Base-by-base conservation (phyloP, 2,113 vertebrate species). In the Tympanuchus pallidicinctus region DNA sequence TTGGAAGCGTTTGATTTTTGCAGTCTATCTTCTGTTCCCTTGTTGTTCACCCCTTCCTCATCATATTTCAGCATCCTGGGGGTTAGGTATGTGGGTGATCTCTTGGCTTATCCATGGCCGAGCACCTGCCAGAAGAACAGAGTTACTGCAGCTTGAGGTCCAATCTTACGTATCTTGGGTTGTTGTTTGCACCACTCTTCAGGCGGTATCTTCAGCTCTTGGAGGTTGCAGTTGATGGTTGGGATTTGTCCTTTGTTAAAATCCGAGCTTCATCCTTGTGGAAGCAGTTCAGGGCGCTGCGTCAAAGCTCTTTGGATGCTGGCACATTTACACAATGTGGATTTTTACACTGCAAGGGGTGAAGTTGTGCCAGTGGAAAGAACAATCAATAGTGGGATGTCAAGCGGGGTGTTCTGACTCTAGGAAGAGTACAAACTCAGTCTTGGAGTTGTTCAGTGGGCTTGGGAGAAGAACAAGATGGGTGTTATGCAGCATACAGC, bases 271-370 rank as follows among this genome's bases (percentile, higher is more conserved):
- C 27, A 1, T 20, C 43, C 20, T 21, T 6, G 43, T 30, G 5
- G 22, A 10, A 13, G 25, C 20, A 27, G 36, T 14, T 2, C 34
- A 15, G 82, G 66, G 56, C 59, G 3, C 24, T 5, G 2, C 30
- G 7, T 5, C 0, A 14, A 11, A 45, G 56, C 12, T 2, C 50
- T 18, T 6, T 0, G 13, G 1, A 3, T 24, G 47, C 67, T 9
- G 2, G 40, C 0, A 0, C 5, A 30, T 0, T 12, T 1, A 0
- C 25, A 0, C 0, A 1, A 36, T 6, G 2, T 1, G 0, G 2
- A 16, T 6, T 72, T 22, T 50, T 5, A 0, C 4, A 0, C 38
- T 5, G 57, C 61, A 21, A 21, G 52, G 65, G 25, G 5, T 18
- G 32, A 48, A 17, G n/a, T 11, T 21, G 21, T 4, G 4, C 34